Evolutionary conservation across 2,888 invertebrate species (phyloP), one percentile per base, ranked within the genome.

Genomic region (Thalpophila matura): DNA sequence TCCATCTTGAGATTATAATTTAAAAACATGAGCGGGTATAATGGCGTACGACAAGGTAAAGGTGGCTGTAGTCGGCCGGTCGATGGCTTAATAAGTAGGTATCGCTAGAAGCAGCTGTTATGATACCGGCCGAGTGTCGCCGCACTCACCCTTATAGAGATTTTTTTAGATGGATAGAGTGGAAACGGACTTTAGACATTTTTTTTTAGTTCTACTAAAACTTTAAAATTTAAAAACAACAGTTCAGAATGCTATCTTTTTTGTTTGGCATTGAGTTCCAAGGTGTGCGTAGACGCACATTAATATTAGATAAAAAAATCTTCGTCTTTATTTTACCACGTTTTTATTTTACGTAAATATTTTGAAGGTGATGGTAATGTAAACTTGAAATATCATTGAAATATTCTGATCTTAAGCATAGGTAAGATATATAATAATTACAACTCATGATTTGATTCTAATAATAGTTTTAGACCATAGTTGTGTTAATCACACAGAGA

Each of bases 31-130:
- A 88, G 85, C 90, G 85, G 85, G 87, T 89, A 86, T 91, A 90
- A 91, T 87, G 88, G 86, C 81, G 77, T 63, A 80, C 81, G 81
- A 81, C 62, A 72, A 71, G 63, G 74, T 65, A 79, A 71, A 78
- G 77, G 63, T 58, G 74, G 80, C 84, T 83, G 79, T 81, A 81
- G 81, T 80, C 84, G 85, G 89, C 86, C 88, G 88, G 88, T 85
- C 90, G 91, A 90, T 90, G 89, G 88, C 92, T 93, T 94, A 94
- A 93, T 94, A 93, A 92, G 91, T 89, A 91, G 91, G 94, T 93
- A 94, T 95, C 93, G 89, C 86, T 88, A 88, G 93, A 86, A 91
- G 90, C 95, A 94, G 94, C 94, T 95, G 93, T 90, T 93, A 91
- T 93, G 93, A 93, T 92, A 93, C 92, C 92, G 90, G 87, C 88